phyloP scores from a whole-genome alignment of 2,888 invertebrate genomes.

The Hypercompe scribonia region DNA sequence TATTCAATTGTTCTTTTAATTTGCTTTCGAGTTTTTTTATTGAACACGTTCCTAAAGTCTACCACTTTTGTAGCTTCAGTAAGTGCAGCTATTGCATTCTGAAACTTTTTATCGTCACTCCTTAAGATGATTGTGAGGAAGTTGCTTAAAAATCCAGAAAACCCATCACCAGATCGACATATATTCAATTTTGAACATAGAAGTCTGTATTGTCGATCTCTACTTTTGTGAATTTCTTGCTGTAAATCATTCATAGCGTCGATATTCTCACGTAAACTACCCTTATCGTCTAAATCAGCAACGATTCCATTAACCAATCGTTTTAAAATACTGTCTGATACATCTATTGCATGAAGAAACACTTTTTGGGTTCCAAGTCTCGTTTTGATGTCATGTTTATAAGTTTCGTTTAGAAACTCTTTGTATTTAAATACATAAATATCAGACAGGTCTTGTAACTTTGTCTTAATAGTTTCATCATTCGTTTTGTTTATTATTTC shows the following conservation, averaged over 20 bases:
- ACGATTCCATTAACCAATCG: conserved; percentile 1
- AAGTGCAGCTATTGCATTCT: not conserved
- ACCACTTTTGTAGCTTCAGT: conserved; percentile 1
- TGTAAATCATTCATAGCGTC: not conserved
- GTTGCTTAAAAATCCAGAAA: conserved; percentile 6
- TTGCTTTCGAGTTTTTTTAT: conserved; percentile 1
- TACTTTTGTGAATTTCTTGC: not conserved
- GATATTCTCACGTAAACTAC: not conserved
- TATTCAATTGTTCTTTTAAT: not conserved
- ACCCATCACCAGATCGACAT: conserved; percentile 6
- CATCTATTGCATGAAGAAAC: conserved; percentile 2
- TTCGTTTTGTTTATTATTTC: conserved; percentile 6
- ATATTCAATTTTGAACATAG: not conserved
- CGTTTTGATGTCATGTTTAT: conserved; percentile 1
- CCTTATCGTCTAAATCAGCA: not conserved
- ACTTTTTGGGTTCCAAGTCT: conserved; percentile 12
- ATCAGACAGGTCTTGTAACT: not conserved
- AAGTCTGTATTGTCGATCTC: not conserved
- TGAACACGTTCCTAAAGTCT: not conserved
- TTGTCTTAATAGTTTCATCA: not conserved
- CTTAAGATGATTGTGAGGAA: conserved; percentile 6
- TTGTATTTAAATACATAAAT: conserved; percentile 5
- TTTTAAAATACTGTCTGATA: conserved; percentile 1
- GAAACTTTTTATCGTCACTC: not conserved
- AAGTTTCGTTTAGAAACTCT: not conserved